Evolutionary conservation across 2,888 invertebrate genomes (phyloP).

Genomic region (Pseudococcus jackbeardsleyi): DNA sequence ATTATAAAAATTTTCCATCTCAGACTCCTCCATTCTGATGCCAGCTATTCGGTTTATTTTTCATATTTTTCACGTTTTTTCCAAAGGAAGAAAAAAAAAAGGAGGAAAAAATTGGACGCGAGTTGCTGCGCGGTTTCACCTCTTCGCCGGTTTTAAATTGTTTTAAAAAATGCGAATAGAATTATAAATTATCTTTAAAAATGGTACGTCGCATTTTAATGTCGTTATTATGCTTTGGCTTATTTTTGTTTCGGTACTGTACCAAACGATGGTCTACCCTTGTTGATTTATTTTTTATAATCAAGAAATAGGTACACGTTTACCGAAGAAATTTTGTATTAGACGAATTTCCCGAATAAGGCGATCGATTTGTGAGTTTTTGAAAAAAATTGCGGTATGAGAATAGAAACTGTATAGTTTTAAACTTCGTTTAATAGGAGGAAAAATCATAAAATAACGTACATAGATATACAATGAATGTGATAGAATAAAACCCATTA

Average conservation of each 20-base stretch:
- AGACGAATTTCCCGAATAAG: neutral
- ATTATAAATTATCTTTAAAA: conserved; percentile 62
- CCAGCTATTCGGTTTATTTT: conserved; percentile 32
- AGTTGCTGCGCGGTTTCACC: conserved; percentile 4
- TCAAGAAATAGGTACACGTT: conserved; percentile 1
- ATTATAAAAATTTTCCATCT: conserved; percentile 37
- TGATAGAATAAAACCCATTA: neutral
- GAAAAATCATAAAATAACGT: neutral
- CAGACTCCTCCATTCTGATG: neutral
- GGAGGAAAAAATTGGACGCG: neutral
- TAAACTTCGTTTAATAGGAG: neutral
- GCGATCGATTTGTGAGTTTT: neutral
- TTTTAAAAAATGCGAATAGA: conserved; percentile 62
- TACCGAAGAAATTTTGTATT: neutral
- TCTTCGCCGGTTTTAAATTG: conserved; percentile 50
- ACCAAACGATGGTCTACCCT: neutral
- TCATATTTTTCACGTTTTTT: conserved; percentile 38
- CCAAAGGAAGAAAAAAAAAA: neutral
- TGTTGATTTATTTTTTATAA: conserved; percentile 6
- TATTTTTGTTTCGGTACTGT: neutral
- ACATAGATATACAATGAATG: too few species aligned
- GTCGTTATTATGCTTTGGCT: conserved; percentile 44
- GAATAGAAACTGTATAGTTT: neutral
- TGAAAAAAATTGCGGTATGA: neutral
- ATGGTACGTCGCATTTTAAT: conserved; percentile 58